phyloP scores from a whole-genome alignment of 2,888 invertebrate species.

The Idaea straminata region DNA sequence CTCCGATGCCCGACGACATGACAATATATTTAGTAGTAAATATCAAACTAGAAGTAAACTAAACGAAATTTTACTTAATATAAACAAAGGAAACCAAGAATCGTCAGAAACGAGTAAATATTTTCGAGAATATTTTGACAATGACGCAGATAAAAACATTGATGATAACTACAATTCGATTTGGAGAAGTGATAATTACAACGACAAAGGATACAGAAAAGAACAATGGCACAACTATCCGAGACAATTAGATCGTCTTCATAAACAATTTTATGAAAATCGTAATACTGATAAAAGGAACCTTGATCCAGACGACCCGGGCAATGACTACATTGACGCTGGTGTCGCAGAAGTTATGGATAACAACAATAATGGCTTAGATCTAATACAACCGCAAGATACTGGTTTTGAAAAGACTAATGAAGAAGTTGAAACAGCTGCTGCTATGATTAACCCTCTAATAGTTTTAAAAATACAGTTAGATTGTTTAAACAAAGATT shows the following conservation, averaged over 20 bases:
- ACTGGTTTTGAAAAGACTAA: constrained; percentile 39
- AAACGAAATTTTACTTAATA: constrained; percentile 54
- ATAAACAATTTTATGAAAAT: constrained; percentile 42
- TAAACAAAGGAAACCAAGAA: constrained; percentile 29
- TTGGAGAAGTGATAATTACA: constrained; percentile 47
- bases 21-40: constrained; percentile 64
- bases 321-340: constrained; percentile 35
- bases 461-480: constrained; percentile 63
- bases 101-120: constrained; percentile 22
- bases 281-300: constrained; percentile 41
- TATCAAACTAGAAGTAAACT: constrained; percentile 45
- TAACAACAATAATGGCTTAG: constrained; percentile 30
- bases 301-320: constrained; percentile 44
- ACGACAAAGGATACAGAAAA: constrained; percentile 60
- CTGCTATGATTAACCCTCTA: constrained; percentile 52
- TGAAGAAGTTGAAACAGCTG: constrained; percentile 35
- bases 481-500: constrained; percentile 49
- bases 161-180: constrained; percentile 40
- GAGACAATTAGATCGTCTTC: constrained; percentile 64
- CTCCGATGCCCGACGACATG: constrained; percentile 51
- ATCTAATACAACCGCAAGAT: constrained; percentile 29
- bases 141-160: constrained; percentile 39
- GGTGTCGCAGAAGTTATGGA: constrained; percentile 24
- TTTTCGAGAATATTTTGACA: constrained; percentile 8
- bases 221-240: constrained; percentile 73